Conservation (phyloP, 2,113 vertebrate genomes). For the Rousettus leschenaultii region DNA sequence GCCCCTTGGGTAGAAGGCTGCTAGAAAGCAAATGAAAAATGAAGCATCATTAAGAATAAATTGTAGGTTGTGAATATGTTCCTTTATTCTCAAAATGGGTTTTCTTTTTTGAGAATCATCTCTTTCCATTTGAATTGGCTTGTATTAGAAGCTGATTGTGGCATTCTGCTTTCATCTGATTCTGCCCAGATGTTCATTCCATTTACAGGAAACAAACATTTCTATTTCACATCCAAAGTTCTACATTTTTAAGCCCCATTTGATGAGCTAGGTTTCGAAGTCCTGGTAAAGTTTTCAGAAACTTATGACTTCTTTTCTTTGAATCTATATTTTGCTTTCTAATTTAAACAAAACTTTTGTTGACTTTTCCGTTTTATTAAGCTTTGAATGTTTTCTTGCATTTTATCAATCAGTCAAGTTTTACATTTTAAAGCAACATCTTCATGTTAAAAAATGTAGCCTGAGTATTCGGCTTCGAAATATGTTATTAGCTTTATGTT, state of each 20-base stretch:
- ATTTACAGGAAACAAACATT: slow-evolving; percentile 58
- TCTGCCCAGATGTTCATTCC: slow-evolving; percentile 64
- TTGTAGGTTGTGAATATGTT: slow-evolving; percentile 63
- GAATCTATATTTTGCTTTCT: slow-evolving; percentile 1
- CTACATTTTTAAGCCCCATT: slow-evolving; percentile 51
- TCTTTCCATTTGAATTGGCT: slow-evolving; percentile 63
- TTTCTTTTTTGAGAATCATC: slow-evolving; percentile 68
- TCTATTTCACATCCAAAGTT: slow-evolving; percentile 51
- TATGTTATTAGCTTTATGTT: neutral
- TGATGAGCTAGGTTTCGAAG: slow-evolving; percentile 36
- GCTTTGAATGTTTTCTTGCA: neutral
- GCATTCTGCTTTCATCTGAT: slow-evolving; percentile 58
- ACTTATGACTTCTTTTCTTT: neutral
- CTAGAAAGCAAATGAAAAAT: slow-evolving; percentile 63
- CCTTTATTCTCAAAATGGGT: slow-evolving; percentile 70
- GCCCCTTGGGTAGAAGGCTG: slow-evolving; percentile 50
- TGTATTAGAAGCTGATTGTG: slow-evolving; percentile 69
- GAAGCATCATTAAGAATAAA: slow-evolving; percentile 69
- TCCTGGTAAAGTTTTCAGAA: slow-evolving; percentile 27
- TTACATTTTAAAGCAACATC: neutral
- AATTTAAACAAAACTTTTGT: neutral
- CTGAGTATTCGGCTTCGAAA: neutral
- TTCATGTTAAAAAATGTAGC: neutral
- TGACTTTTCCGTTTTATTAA: neutral
- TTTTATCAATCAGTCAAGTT: slow-evolving; percentile 1